Evolutionary conservation across 2,888 invertebrate genomes (phyloP).

Genomic region (Machimus atricapillus): DNA sequence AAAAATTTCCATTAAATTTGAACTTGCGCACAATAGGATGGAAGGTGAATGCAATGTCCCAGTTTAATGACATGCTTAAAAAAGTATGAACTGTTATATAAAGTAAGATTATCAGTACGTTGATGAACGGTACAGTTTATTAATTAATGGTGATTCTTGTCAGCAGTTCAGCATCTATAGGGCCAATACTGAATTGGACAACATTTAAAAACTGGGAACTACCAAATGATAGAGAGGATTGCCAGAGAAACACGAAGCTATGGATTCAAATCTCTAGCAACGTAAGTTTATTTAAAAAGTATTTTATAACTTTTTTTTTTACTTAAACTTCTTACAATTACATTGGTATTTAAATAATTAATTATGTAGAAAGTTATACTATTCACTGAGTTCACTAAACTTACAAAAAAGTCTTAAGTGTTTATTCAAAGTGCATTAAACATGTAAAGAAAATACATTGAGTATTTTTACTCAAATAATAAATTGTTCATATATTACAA

Average conservation of each 20-base stretch:
- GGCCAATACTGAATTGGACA: background rate
- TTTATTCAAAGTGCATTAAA: background rate
- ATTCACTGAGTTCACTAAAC: background rate
- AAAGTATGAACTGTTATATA: background rate
- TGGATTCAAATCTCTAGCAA: slow-evolving; percentile 33
- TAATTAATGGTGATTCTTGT: background rate
- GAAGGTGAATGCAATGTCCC: background rate
- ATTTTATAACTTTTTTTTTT: background rate
- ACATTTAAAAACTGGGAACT: background rate
- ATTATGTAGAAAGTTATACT: background rate
- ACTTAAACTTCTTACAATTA: background rate
- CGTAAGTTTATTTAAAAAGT: background rate
- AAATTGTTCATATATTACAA: background rate
- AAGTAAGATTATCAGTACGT: background rate
- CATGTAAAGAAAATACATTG: too few species aligned
- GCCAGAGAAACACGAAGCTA: slow-evolving; percentile 24
- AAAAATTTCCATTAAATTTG: background rate
- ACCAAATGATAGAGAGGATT: slow-evolving; percentile 33
- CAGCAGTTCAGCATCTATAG: background rate
- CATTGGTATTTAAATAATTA: background rate
- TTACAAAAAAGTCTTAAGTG: background rate
- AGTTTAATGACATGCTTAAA: background rate
- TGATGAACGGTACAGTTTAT: background rate
- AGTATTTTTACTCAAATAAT: background rate
- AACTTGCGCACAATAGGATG: background rate